Evolutionary conservation across 1,140 invertebrate genomes (phyloP).

Genomic region (Musca domestica): DNA sequence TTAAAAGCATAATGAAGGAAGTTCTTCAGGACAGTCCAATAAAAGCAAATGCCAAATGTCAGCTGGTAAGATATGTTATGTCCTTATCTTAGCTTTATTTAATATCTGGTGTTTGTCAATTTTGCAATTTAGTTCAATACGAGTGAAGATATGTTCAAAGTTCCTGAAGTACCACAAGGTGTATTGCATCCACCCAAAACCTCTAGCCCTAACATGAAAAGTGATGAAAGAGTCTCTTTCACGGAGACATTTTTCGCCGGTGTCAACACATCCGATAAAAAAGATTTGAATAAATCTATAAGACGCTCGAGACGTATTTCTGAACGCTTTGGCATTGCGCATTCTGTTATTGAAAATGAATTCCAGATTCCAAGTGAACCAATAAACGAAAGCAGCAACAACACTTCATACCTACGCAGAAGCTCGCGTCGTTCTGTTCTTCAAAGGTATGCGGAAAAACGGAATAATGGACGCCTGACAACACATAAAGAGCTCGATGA

Average conservation of each 20-base stretch:
- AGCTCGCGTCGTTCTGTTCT: background rate
- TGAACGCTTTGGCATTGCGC: background rate
- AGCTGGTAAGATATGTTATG: conserved; percentile 17
- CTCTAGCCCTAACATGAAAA: background rate
- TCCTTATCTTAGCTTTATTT: background rate
- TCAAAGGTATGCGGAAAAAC: background rate
- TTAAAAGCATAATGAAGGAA: conserved; percentile 21
- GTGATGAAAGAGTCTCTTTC: background rate
- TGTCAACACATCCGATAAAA: background rate
- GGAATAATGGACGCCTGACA: background rate
- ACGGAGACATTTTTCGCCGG: conserved; percentile 5
- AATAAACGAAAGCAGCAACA: background rate
- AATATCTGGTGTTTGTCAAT: background rate
- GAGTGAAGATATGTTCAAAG: conserved; percentile 25
- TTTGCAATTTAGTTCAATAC: conserved; percentile 17
- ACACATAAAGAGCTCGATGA: background rate
- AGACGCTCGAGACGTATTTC: conserved; percentile 23
- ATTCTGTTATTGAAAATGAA: background rate
- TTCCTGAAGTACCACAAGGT: background rate
- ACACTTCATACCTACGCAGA: background rate
- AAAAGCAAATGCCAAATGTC: conserved; percentile 19
- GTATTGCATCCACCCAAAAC: background rate
- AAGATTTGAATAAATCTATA: conserved; percentile 3
- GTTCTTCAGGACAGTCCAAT: conserved; percentile 7
- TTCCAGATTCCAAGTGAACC: background rate